A percentile compares a stretch with the other conserved stretches of the same genome.
These are phyloP conservation scores for Chloroclystis v-ata DNA, from an alignment of 2,888 invertebrate species.

Conservation along the genomic window DNA sequence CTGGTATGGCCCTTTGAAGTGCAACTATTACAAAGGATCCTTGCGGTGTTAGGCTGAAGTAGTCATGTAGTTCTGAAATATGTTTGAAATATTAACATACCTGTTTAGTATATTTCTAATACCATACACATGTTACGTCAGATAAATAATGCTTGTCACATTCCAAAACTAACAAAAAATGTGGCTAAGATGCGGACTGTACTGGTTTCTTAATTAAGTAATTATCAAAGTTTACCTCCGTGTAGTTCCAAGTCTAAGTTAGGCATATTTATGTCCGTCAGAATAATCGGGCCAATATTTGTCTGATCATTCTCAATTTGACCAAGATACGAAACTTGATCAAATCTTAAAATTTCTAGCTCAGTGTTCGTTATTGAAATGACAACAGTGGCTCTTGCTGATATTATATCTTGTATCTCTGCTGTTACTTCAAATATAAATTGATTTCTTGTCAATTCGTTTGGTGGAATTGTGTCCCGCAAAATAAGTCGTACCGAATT, in stretches of 20 bases:
- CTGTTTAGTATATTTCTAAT: neutral
- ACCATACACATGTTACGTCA: too few relatives aligned
- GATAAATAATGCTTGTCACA: too few relatives aligned
- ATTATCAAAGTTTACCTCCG: slow-evolving; percentile 30
- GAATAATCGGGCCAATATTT: slow-evolving; percentile 28
- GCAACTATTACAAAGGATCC: slow-evolving; percentile 12
- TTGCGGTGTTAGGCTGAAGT: slow-evolving; percentile 9
- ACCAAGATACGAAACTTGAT: slow-evolving; percentile 34
- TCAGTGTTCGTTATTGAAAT: slow-evolving; percentile 21
- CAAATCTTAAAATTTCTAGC: slow-evolving; percentile 32
- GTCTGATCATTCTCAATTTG: slow-evolving; percentile 25
- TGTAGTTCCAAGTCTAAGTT: slow-evolving; percentile 30
- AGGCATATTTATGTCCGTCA: slow-evolving; percentile 33
- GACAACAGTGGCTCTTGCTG: slow-evolving; percentile 29
- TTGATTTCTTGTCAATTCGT: slow-evolving; percentile 27
- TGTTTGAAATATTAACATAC: too few relatives aligned
- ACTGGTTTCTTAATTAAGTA: too few relatives aligned
- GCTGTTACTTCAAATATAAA: slow-evolving; percentile 31
- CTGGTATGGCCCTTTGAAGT: slow-evolving; percentile 30
- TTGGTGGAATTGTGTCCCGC: slow-evolving; percentile 27
- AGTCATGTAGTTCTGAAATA: slow-evolving; percentile 15
- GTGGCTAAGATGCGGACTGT: too few relatives aligned
- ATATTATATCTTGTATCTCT: slow-evolving; percentile 16
- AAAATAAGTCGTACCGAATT: slow-evolving; percentile 24
- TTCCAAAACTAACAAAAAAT: too few relatives aligned